Evolutionary conservation across 2,797 vertebrate species (phyloP).

Genomic region (Alectoris magna): DNA sequence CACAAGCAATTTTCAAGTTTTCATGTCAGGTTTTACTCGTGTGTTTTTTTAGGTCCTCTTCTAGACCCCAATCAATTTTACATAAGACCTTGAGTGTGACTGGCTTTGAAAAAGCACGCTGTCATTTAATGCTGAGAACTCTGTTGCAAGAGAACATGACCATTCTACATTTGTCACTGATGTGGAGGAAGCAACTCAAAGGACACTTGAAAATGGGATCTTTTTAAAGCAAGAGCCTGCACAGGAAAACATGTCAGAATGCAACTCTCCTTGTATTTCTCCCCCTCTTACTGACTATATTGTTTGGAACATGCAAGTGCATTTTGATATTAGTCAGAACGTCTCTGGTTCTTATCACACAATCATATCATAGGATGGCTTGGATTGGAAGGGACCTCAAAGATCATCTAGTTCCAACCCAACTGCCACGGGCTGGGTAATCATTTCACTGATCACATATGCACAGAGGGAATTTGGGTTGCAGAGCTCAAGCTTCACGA

Average conservation of each 20-base stretch:
- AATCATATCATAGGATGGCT: too few species aligned
- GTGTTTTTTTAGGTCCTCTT: background rate
- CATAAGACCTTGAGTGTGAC: background rate
- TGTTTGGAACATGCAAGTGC: background rate
- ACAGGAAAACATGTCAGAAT: slow-evolving; percentile 35
- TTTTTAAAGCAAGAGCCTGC: slow-evolving; percentile 12
- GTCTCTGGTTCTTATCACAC: background rate
- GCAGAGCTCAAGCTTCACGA: background rate
- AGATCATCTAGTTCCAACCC: too few species aligned
- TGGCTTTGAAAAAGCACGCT: slow-evolving; percentile 21
- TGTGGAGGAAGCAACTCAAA: slow-evolving; percentile 32
- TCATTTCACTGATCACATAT: background rate
- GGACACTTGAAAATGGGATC: slow-evolving; percentile 42
- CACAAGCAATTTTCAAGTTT: slow-evolving; percentile 51
- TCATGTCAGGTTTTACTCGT: background rate
- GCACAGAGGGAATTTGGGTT: background rate
- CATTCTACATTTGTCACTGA: slow-evolving; percentile 31
- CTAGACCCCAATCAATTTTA: slow-evolving; percentile 4
- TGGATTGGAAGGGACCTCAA: too few species aligned
- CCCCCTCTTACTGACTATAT: background rate
- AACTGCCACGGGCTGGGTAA: too few species aligned
- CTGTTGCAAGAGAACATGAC: background rate
- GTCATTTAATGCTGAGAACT: background rate
- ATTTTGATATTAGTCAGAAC: background rate
- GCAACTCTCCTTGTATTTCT: background rate